Evolutionary conservation across 2,113 vertebrate genomes (phyloP).

Genomic region (Callaeas wilsoni): DNA sequence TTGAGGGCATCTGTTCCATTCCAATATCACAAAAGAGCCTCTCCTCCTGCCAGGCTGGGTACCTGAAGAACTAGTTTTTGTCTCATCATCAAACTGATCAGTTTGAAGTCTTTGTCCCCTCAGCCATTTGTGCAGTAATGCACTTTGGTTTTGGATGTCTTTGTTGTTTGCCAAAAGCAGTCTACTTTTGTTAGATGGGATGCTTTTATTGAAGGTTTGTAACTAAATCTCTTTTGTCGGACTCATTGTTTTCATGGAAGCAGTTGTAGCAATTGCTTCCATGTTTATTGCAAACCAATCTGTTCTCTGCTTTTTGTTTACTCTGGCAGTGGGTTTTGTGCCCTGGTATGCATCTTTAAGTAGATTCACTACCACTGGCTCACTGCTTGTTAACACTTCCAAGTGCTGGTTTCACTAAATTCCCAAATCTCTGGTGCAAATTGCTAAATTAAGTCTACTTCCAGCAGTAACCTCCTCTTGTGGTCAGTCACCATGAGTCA

Average conservation of each 20-base stretch:
- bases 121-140: neutral
- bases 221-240: neutral
- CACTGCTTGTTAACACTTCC: conserved; percentile 23
- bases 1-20: rapidly evolving
- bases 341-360: conserved; percentile 5
- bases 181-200: neutral
- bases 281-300: conserved; percentile 25
- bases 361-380: neutral
- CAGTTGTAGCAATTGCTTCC: conserved; percentile 16
- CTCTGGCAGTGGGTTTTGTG: neutral
- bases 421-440: neutral
- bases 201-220: neutral
- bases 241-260: conserved; percentile 33
- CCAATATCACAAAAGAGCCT: neutral
- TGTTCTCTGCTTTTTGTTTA: conserved; percentile 29
- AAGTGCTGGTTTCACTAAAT: neutral
- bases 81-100: neutral
- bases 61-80: neutral
- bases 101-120: neutral
- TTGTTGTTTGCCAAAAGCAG: neutral
- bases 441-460: neutral
- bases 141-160: neutral
- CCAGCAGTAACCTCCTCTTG: neutral
- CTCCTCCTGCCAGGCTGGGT: neutral
- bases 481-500: neutral